Conservation (phyloP, 2,888 invertebrate genomes). For the Plebejus argus region DNA sequence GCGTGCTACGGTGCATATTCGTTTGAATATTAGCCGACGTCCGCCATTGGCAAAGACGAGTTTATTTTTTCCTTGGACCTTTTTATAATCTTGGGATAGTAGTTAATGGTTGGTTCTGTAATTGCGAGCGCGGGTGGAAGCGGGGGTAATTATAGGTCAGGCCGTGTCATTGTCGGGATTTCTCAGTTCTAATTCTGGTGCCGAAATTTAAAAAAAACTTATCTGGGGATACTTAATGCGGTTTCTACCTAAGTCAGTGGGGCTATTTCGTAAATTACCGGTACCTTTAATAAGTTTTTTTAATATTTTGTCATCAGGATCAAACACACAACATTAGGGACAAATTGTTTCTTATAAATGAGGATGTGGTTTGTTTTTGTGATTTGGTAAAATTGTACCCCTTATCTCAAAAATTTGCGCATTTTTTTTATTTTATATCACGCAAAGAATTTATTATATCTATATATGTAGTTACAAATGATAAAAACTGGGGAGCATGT, state of each 20-base stretch:
- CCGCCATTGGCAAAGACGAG: constrained; percentile 61
- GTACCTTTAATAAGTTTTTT: constrained; percentile 15
- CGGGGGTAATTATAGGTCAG: constrained; percentile 73
- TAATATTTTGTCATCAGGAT: constrained; percentile 11
- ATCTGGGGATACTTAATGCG: constrained; percentile 40
- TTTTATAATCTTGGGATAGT: constrained; percentile 73
- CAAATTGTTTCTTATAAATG: constrained; percentile 25
- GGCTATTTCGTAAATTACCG: constrained; percentile 21
- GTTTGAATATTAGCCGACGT: constrained; percentile 42
- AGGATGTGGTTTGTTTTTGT: constrained; percentile 5
- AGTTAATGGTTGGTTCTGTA: constrained; percentile 71
- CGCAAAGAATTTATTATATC: not conserved
- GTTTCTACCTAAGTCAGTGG: constrained; percentile 23
- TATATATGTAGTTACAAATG: too few relatives aligned
- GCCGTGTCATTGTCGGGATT: constrained; percentile 76
- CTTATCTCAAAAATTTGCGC: not conserved
- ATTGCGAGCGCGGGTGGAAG: constrained; percentile 61
- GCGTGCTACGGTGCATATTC: constrained; percentile 48
- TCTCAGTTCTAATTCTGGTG: constrained; percentile 60
- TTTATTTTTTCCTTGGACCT: constrained; percentile 63
- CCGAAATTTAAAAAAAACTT: constrained; percentile 53
- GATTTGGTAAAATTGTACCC: not conserved
- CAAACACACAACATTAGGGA: constrained; percentile 10
- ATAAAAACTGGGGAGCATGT: not conserved
- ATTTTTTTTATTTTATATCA: not conserved